Conservation (phyloP, 2,888 invertebrate genomes). For the Ophion ventricosus region DNA sequence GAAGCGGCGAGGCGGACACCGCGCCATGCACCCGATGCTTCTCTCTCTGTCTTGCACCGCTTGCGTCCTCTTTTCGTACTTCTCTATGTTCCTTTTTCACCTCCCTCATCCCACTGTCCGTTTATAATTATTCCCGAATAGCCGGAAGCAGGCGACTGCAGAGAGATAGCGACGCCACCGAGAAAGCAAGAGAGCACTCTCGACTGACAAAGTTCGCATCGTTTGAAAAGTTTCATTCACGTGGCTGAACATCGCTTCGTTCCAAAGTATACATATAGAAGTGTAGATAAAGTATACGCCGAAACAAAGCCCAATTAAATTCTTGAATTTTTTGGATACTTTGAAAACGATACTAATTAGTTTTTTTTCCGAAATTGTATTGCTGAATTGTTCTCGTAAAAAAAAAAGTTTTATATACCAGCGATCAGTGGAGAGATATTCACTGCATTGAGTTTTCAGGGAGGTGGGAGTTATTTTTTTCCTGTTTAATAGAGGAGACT, state of each 20-base stretch:
- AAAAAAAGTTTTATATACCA: not conserved
- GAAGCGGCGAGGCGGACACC: not conserved
- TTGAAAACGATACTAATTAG: not conserved
- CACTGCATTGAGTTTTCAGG: not conserved
- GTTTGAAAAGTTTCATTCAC: slow-evolving; percentile 62
- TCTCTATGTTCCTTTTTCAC: slow-evolving; percentile 51
- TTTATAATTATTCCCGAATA: slow-evolving; percentile 64
- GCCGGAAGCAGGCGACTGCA: slow-evolving; percentile 43
- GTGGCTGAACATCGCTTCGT: slow-evolving; percentile 57
- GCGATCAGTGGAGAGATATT: not conserved
- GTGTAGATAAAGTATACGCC: not conserved
- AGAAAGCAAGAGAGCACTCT: slow-evolving; percentile 22
- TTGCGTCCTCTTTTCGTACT: slow-evolving; percentile 25
- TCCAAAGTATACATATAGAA: slow-evolving; percentile 12
- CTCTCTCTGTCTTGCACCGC: slow-evolving; percentile 30
- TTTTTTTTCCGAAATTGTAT: not conserved
- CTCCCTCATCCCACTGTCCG: slow-evolving; percentile 33
- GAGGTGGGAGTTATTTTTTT: not conserved
- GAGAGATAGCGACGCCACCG: slow-evolving; percentile 28
- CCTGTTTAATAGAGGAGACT: not conserved
- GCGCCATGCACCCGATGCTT: slow-evolving; percentile 10
- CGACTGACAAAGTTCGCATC: slow-evolving; percentile 54
- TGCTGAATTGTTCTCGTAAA: not conserved
- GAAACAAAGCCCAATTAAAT: not conserved
- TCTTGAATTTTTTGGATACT: not conserved